Evolutionary conservation across 92 coral and sea anemone genomes (phyloP).

Genomic region (Parazoanthus darwini): DNA sequence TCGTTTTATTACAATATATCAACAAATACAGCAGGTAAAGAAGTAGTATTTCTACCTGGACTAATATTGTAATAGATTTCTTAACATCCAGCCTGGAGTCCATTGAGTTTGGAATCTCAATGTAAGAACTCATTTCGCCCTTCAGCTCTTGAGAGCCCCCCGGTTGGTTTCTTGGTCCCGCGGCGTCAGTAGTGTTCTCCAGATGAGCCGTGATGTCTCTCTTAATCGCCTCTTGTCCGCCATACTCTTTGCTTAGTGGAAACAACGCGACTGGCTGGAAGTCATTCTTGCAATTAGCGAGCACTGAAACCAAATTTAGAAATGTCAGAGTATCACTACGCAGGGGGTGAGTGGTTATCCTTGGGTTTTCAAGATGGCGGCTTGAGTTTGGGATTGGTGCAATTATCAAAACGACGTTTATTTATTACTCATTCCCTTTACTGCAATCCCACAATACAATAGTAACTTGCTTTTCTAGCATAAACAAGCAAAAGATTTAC

Average conservation of each 20-base stretch:
- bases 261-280: constrained; percentile 62
- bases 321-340: background rate
- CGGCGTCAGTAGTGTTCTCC: constrained; percentile 31
- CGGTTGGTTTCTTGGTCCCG: constrained; percentile 55
- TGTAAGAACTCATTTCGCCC: constrained; percentile 55
- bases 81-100: constrained; percentile 47
- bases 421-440: background rate
- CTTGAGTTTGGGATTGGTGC: too few species aligned
- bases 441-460: background rate
- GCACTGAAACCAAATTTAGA: constrained; percentile 22
- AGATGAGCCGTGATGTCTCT: constrained; percentile 40
- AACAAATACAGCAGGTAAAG: background rate
- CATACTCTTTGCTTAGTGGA: constrained; percentile 55
- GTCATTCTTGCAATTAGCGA: constrained; percentile 42
- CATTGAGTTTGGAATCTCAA: constrained; percentile 56
- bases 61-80: constrained; percentile 59
- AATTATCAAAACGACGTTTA: background rate
- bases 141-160: constrained; percentile 54
- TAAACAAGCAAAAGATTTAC: background rate
- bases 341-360: too few species aligned
- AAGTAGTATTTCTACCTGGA: constrained; percentile 2
- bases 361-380: too few species aligned
- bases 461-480: too few species aligned
- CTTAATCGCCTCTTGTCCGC: constrained; percentile 49
- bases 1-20: too few species aligned